Base-by-base conservation (phyloP, 2,888 invertebrate genomes). In the Neoascia interrupta region DNA sequence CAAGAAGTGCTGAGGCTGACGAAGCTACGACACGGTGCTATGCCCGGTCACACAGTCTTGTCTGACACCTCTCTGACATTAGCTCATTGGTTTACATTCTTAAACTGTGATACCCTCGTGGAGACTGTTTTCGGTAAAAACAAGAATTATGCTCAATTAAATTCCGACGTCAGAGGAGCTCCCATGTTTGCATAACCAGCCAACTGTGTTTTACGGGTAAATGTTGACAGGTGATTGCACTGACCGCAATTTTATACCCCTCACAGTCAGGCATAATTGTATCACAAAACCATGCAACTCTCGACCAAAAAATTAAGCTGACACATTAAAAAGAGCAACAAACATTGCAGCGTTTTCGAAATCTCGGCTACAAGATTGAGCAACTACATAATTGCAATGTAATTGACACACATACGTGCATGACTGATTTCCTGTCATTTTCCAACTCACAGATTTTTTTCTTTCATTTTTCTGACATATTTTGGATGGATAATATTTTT, bases 141-240 rank as follows among this genome's bases (percentile, higher is more conserved):
- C 13, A 45, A 41, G 15, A 36, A 47, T 56, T 58, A 11, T n/a
- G n/a, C n/a, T n/a, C n/a, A 66, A 51, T 43, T 28, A 43, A 66
- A 60, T 10, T 53, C 53, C 37, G 37, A 54, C n/a, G 18, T 28
- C n/a, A 15, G 4, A 54, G 21, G 26, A 36, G 19, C 19, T 66
- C 34, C 18, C 2, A 8, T 16, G 41, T 56, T 75, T 69, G 37
- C 56, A 47, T 21, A 54, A 63, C 37, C 34, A 5, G 8, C 26
- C 26, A 26, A 31, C 8, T 31, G 2, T 6, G n/a, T 5, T 45
- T 23, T 47, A 4, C 37, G n/a, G 21, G 6, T 15, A 19, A n/a
- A 58, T 47, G 76, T 72, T 72, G 72, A 76, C 76, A 72, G 64
- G 72, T 76, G 76, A 72, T 76, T 76, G 64, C 60, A 72, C 72